These are phyloP conservation scores for Psittacula echo DNA, from an alignment of 2,797 vertebrate species.

Conservation along the genomic window DNA sequence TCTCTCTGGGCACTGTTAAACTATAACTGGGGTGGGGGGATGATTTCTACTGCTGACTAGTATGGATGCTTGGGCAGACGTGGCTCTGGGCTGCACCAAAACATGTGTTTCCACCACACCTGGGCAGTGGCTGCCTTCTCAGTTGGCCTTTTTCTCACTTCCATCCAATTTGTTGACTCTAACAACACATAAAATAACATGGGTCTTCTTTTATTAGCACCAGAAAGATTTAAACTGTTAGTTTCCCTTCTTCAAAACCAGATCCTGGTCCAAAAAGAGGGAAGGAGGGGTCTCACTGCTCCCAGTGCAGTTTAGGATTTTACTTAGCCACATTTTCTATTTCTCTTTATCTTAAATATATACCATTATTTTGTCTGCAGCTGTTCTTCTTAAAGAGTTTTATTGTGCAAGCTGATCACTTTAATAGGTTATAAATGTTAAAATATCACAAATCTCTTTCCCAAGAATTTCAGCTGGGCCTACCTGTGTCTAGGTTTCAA, in stretches of 20 bases:
- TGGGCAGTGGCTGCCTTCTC: background rate
- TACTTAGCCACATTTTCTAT: background rate
- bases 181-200: background rate
- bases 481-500: background rate
- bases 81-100: background rate
- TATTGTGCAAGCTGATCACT: background rate
- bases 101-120: background rate
- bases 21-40: background rate
- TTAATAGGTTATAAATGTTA: background rate
- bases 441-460: background rate
- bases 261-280: background rate
- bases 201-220: background rate
- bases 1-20: background rate
- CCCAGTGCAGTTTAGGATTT: background rate
- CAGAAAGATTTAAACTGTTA: background rate
- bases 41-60: background rate
- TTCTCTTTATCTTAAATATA: background rate
- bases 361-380: background rate
- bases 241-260: background rate
- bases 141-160: background rate
- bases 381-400: background rate
- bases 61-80: background rate
- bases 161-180: background rate
- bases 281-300: background rate
- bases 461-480: fast-evolving